Base-by-base conservation (phyloP, 1,140 invertebrate genomes). In the Mercenaria mercenaria region DNA sequence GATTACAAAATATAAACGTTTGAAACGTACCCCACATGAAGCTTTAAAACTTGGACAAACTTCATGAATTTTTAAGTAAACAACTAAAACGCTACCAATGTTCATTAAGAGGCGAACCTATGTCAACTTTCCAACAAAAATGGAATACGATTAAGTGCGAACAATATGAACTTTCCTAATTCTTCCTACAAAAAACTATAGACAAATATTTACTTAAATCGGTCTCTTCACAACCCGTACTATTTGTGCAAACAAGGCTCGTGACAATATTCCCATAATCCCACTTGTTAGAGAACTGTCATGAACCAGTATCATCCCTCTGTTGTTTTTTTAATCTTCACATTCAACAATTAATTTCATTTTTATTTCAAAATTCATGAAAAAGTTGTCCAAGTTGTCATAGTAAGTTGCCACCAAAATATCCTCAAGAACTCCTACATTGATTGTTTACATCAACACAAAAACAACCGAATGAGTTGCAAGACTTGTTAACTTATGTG, bases 241-340 rank as follows among this genome's bases (percentile, higher is more conserved):
- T 72, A 37, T 69, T 85, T 72, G 11, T 18, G 67, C 69, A 85
- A 85, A 85, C 83, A 85, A 23, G 50, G 83, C 18, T 43, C 69
- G 83, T 85, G 83, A 74, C 50, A 69, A 85, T 85, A 52, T 85
- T 50, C 67, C 50, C 67, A 56, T 85, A 85, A 85, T 85, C 83
- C 83, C n/a, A 56, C 64, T 72, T 74, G 47, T 72, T 74, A 85
- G 69, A 29, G 83, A 74, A 72, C 67, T 10, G 83, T 85, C 83
- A 85, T 72, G 83, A 85, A 50, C 83, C 3, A n/a, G 11, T 18
- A 56, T 56, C 37, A 23, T 39, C 47, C 32, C 34, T 15, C 67
- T 72, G 37, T 39, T 39, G 67, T 72, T 72, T 39, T 72, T 39
- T 23, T 72, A 15, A 39, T 72, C 34, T 39, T 72, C 67, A 39